Evolutionary conservation across 2,888 invertebrate species (phyloP), one percentile per base, ranked within the genome.

Genomic region (Helobdella robusta): DNA sequence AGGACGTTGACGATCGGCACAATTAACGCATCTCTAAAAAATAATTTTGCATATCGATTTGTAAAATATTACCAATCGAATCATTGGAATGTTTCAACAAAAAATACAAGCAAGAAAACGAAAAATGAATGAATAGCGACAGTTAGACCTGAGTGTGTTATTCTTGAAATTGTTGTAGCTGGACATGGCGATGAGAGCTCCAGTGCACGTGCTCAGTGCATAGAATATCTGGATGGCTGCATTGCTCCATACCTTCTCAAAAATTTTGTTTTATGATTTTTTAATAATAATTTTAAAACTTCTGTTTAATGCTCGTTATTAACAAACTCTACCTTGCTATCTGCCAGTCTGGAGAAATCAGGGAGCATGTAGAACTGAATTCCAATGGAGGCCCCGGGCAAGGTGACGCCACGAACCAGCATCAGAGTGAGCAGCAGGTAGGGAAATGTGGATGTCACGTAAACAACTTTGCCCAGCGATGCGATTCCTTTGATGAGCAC

Each of bases 301-400:
- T 40, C 11, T 40, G n/a, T 23, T 11, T 52, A 18, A 8, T 52
- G 20, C 20, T 52, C 8, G 20, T 52, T 18, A 52, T 18, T 58
- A 28, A 6, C 35, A 4, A 65, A 28, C 28, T 25, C 34, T 46
- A 79, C 80, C 66, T 61, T 54, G 20, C 69, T 25, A n/a, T 68
- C 62, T 28, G 44, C 58, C 23, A 91, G 78, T 56, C 82, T 85
- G 0, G 83, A 81, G 85, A 89, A 88, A 54, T 86, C 81, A 0
- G 90, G 89, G 4, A 82, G 84, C 28, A 90, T 80, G 75, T 88
- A 90, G 77, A 86, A 87, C 32, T 83, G 68, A 32, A 89, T 84
- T 0, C 90, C 90, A 1, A 87, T 84, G 11, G 70, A 70, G 0
- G 89, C 87, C 2, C 71, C 71, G n/a, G 67, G 66, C 40, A 71